Evolutionary conservation across 2,797 vertebrate genomes (phyloP).

Genomic region (Schizopygopsis pylzovi): DNA sequence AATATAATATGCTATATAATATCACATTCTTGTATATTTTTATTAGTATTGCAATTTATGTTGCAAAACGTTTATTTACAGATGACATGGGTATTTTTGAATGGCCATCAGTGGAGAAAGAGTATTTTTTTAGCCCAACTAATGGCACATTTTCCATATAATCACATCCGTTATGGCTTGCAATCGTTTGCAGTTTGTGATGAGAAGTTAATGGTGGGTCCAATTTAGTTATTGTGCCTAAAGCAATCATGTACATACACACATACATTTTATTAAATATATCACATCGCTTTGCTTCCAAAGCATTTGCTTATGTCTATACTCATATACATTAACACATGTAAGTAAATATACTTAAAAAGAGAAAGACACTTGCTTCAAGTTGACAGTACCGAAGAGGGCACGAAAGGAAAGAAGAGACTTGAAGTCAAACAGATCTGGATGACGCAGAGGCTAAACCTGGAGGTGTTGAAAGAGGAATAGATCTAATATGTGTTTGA

Average conservation of each 20-base stretch:
- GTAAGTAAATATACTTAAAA: not conserved
- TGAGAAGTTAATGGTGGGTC: constrained; percentile 19
- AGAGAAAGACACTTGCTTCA: not conserved
- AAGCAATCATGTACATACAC: not conserved
- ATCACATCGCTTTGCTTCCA: not conserved
- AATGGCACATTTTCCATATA: not conserved
- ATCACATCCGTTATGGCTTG: not conserved
- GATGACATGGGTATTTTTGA: not conserved
- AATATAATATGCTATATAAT: not conserved
- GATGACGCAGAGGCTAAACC: constrained; percentile 4
- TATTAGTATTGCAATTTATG: not conserved
- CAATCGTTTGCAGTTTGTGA: not conserved
- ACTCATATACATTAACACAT: not conserved
- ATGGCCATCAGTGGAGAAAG: not conserved
- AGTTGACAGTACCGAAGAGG: not conserved
- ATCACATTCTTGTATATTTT: not conserved
- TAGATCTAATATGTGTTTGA: constrained; percentile 20
- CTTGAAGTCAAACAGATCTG: not conserved
- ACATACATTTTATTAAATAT: not conserved
- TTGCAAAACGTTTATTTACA: not conserved
- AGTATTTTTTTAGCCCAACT: not conserved
- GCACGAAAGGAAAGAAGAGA: constrained; percentile 11
- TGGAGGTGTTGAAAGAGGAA: constrained; percentile 18
- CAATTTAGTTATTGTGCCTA: not conserved
- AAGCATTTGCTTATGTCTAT: not conserved